Conservation (phyloP, 2,113 vertebrate species). For the Leucopsar rothschildi region DNA sequence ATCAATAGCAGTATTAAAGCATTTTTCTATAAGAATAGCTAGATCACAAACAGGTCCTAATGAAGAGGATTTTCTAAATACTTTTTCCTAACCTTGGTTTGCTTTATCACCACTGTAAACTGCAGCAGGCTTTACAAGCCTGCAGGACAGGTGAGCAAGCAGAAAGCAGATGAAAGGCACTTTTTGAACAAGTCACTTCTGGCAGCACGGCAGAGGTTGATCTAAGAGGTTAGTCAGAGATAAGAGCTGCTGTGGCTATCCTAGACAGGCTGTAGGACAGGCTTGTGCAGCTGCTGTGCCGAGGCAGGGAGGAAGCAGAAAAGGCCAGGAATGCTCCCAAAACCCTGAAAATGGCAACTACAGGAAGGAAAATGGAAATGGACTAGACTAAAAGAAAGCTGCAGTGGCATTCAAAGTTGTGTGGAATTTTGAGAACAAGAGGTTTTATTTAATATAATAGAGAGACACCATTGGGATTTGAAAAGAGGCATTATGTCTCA, state of each 20-base stretch:
- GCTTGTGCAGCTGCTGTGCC: background rate
- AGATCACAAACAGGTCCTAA: background rate
- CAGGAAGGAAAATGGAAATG: background rate
- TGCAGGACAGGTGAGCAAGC: conserved; percentile 16
- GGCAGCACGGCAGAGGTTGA: background rate
- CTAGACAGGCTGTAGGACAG: background rate
- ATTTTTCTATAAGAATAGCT: background rate
- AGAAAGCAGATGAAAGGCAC: conserved; percentile 11
- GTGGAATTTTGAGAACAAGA: background rate
- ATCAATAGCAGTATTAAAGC: background rate
- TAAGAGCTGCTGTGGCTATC: background rate
- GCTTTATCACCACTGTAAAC: background rate
- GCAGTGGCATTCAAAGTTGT: background rate
- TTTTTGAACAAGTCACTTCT: background rate
- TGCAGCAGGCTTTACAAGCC: background rate
- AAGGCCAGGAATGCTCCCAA: background rate
- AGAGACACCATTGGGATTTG: background rate
- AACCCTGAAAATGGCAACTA: background rate
- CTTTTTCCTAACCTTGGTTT: background rate
- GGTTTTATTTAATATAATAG: background rate
- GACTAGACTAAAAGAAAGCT: background rate
- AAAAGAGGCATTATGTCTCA: background rate
- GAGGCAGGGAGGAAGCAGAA: background rate
- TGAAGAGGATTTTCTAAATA: conserved; percentile 1
- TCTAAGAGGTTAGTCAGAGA: background rate